These are phyloP conservation scores for Platerodrilus igneus DNA, from an alignment of 2,888 invertebrate genomes.

Conservation along the genomic window DNA sequence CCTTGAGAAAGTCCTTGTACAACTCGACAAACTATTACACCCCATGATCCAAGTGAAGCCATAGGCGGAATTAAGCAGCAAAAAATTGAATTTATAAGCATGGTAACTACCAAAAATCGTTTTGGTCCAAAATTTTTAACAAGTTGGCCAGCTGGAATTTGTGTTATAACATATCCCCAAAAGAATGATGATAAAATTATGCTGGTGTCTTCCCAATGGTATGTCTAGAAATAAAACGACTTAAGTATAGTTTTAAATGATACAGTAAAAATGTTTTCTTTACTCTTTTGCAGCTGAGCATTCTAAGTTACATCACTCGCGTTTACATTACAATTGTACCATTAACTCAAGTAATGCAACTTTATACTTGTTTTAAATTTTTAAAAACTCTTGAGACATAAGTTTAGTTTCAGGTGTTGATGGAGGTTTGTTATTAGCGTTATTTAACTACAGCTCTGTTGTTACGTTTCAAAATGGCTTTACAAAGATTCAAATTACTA, in stretches of 20 bases:
- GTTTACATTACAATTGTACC: no score
- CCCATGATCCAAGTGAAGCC: slow-evolving; percentile 60
- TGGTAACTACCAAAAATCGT: slow-evolving; percentile 54
- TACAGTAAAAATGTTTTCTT: no score
- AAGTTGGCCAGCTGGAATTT: slow-evolving; percentile 62
- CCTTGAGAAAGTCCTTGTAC: slow-evolving; percentile 72
- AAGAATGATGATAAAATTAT: slow-evolving; percentile 3
- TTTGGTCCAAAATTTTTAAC: slow-evolving; percentile 73
- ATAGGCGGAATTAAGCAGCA: slow-evolving; percentile 64
- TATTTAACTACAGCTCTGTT: no score
- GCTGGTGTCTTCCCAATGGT: background rate
- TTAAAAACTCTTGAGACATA: no score
- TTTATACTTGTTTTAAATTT: no score
- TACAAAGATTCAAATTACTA: no score
- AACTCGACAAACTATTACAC: slow-evolving; percentile 62
- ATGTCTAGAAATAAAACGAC: background rate
- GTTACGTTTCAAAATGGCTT: no score
- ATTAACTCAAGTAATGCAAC: no score
- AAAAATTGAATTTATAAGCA: slow-evolving; percentile 58
- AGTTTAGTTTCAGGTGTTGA: no score
- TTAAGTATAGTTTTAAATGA: background rate
- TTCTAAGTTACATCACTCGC: no score
- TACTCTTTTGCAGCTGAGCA: no score
- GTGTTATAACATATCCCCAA: background rate
- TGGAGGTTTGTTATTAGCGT: no score